These are phyloP conservation scores for Takifugu rubripes DNA, from an alignment of 2,797 vertebrate genomes.

Conservation along the genomic window DNA sequence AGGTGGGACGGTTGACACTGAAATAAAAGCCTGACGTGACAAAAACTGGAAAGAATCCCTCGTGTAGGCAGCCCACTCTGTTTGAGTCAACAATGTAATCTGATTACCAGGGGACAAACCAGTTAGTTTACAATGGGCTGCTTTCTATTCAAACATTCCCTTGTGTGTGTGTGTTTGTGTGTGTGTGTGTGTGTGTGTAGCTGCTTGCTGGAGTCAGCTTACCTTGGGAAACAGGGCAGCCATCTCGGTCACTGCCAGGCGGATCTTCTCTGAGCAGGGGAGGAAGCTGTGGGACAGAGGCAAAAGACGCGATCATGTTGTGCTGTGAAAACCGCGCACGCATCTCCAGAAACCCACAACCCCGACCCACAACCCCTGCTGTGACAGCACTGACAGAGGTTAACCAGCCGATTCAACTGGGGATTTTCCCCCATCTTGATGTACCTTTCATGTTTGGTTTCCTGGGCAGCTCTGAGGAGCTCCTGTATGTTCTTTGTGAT, in stretches of 20 bases:
- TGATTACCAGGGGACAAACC: conserved; percentile 19
- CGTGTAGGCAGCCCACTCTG: conserved; percentile 10
- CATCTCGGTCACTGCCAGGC: conserved; percentile 96
- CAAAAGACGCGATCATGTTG: conserved; percentile 5
- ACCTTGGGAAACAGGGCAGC: conserved; percentile 97
- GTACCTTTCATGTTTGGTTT: conserved; percentile 96
- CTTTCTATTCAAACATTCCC: conserved; percentile 39
- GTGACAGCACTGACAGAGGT: too few relatives aligned
- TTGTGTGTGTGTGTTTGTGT: not conserved
- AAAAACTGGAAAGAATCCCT: conserved; percentile 23
- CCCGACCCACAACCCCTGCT: too few relatives aligned
- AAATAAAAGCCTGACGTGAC: conserved; percentile 9
- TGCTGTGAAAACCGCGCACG: not conserved
- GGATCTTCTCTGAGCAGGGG: conserved; percentile 96
- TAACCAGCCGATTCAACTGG: too few relatives aligned
- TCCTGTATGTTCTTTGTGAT: conserved; percentile 99
- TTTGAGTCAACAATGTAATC: conserved; percentile 25
- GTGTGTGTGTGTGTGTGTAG: not conserved
- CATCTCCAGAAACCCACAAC: not conserved
- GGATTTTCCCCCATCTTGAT: not conserved
- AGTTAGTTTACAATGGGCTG: conserved; percentile 13
- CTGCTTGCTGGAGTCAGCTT: conserved; percentile 52
- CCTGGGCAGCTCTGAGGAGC: conserved; percentile 91
- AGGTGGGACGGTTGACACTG: not conserved
- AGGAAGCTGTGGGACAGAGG: conserved; percentile 80